Evolutionary conservation across 2,797 vertebrate species (phyloP).

Genomic region (Cheirogaleus major): DNA sequence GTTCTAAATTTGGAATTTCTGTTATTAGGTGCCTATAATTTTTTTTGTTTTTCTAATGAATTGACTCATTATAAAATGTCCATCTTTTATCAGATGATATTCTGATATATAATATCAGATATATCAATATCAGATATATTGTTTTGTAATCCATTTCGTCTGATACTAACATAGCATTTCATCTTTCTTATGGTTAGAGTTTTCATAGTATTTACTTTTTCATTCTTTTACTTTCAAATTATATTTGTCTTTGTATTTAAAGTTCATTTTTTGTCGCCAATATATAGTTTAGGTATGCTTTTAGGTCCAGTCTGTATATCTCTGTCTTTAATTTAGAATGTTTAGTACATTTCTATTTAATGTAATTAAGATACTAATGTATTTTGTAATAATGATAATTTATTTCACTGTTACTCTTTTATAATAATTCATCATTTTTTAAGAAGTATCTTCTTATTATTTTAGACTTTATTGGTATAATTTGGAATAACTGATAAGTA

Average conservation of each 20-base stretch:
- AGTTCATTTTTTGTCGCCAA: neutral
- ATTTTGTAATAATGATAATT: neutral
- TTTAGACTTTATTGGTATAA: neutral
- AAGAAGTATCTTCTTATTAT: neutral
- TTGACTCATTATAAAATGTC: neutral
- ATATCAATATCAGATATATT: neutral
- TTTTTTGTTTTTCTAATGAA: neutral
- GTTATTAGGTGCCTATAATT: neutral
- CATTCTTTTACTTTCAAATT: neutral
- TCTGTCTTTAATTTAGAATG: neutral
- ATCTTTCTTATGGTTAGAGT: neutral
- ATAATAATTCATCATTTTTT: neutral
- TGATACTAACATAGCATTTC: neutral
- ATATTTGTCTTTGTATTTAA: neutral
- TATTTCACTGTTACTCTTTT: neutral
- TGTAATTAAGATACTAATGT: neutral
- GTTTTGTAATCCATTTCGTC: neutral
- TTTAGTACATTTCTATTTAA: neutral
- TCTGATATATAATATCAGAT: neutral
- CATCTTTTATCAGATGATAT: neutral
- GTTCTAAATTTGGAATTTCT: neutral
- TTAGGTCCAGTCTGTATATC: neutral
- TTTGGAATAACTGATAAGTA: neutral
- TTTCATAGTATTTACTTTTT: neutral
- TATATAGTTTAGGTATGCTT: neutral